phyloP scores from a whole-genome alignment of 2,888 invertebrate species.

The Onchidella celtica region DNA sequence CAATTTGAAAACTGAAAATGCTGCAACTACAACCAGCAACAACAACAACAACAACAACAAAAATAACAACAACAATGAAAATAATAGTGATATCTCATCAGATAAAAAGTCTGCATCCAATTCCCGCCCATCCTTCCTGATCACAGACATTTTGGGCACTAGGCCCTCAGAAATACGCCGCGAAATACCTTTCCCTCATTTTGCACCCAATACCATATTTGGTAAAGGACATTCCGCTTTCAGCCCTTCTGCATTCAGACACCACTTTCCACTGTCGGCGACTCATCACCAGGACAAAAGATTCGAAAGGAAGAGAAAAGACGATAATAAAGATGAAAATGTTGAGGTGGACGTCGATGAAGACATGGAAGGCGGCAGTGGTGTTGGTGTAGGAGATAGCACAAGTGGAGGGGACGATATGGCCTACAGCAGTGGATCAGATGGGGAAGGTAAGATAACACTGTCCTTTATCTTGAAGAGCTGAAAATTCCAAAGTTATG shows the following conservation, averaged over 20 bases:
- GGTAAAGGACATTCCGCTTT: background rate
- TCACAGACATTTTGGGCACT: slow-evolving; percentile 36
- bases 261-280: background rate
- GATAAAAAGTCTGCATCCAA: background rate
- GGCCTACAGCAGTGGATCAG: slow-evolving; percentile 23
- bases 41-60: background rate
- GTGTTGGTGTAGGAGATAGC: background rate
- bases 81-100: background rate
- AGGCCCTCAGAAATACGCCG: background rate
- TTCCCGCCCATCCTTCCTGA: slow-evolving; percentile 37
- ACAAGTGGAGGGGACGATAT: background rate
- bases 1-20: background rate
- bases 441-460: slow-evolving; percentile 35
- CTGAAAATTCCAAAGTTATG: too few species aligned
- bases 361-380: background rate
- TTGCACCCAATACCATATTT: background rate
- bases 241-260: background rate
- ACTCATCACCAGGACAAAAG: background rate
- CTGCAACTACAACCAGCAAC: background rate
- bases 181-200: background rate
- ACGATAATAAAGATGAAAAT: slow-evolving; percentile 8
- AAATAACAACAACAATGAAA: slow-evolving; percentile 5
- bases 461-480: too few species aligned
- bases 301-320: slow-evolving; percentile 7
- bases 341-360: slow-evolving; percentile 17